A percentile compares a stretch with the other conserved stretches of the same genome.
phyloP scores from a whole-genome alignment of 2,797 vertebrate genomes.

The Acrocephalus scirpaceus region DNA sequence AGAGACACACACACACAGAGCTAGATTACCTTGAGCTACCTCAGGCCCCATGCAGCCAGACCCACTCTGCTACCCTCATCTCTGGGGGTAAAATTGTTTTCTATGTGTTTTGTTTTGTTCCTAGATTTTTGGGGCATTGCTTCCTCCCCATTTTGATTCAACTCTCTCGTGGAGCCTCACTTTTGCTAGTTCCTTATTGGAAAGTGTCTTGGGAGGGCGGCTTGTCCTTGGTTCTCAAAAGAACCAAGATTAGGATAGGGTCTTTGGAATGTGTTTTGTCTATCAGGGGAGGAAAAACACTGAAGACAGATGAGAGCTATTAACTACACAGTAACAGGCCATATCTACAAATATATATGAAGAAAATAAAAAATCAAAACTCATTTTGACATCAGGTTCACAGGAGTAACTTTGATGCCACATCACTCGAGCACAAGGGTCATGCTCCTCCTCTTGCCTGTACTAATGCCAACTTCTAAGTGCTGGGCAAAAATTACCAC shows the following conservation, averaged over 20 bases:
- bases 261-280: background rate
- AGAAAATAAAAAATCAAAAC: background rate
- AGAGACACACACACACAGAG: background rate
- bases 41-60: accelerated
- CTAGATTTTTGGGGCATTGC: background rate
- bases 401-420: background rate
- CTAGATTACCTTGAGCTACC: background rate
- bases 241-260: background rate
- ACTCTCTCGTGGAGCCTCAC: background rate
- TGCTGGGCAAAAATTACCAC: background rate
- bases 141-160: background rate
- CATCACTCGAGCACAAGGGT: background rate
- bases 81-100: background rate
- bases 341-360: background rate
- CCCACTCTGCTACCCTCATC: too few relatives aligned
- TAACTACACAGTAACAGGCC: background rate
- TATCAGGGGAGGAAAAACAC: background rate
- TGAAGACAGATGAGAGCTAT: background rate
- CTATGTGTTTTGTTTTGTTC: background rate
- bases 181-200: background rate
- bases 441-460: background rate
- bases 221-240: background rate
- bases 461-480: background rate
- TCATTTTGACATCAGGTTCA: background rate
- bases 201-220: background rate